These are phyloP conservation scores for Oscheius sp. DNA, from an alignment of 2,888 invertebrate genomes.

Conservation along the genomic window DNA sequence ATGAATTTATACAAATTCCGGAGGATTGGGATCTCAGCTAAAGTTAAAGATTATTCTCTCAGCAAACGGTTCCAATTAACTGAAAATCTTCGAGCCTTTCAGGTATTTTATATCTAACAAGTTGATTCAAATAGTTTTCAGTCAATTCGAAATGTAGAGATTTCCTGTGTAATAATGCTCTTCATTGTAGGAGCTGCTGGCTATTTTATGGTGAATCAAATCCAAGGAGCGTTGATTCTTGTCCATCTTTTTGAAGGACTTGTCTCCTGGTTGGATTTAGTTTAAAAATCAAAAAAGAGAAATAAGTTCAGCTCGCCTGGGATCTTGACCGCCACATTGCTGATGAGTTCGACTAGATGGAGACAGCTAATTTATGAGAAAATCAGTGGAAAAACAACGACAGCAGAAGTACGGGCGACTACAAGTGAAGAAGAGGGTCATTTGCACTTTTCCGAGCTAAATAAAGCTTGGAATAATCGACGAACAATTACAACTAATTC, in stretches of 20 bases:
- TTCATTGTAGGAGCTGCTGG: conserved; percentile 11
- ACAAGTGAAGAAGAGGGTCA: conserved; percentile 2
- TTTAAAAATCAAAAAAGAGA: too few species aligned
- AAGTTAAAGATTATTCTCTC: conserved; percentile 7
- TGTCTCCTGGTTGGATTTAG: not conserved
- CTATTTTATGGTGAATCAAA: not conserved
- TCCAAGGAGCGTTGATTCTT: not conserved
- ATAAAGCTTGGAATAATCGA: conserved; percentile 4
- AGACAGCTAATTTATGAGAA: not conserved
- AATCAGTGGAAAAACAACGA: not conserved
- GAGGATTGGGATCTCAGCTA: conserved; percentile 4
- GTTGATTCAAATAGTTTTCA: not conserved
- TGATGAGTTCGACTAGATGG: conserved; percentile 5
- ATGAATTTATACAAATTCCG: not conserved
- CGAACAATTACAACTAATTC: too few species aligned
- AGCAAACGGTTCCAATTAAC: conserved; percentile 14
- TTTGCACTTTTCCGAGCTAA: not conserved
- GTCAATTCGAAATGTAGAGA: conserved; percentile 3
- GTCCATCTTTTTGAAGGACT: not conserved
- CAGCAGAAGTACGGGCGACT: not conserved
- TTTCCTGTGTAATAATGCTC: not conserved
- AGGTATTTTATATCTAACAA: not conserved
- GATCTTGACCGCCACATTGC: not conserved
- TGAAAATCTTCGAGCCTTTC: conserved; percentile 2
- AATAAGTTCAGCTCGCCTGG: not conserved